Evolutionary conservation across 2,113 vertebrate genomes (phyloP).

Genomic region (Sinocyclocheilus maitianheensis): DNA sequence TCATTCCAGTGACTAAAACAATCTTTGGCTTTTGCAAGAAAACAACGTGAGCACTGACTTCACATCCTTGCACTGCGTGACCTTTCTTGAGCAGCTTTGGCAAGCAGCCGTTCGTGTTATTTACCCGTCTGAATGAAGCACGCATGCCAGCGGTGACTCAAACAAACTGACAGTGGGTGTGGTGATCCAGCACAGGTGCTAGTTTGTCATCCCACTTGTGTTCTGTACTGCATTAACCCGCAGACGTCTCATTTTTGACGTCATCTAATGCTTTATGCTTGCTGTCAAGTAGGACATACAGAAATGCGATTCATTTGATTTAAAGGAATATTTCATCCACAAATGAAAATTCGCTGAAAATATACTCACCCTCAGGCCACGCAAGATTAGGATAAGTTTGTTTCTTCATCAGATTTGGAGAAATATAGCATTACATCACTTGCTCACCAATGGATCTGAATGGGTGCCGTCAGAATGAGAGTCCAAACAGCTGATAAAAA

Average conservation of each 20-base stretch:
- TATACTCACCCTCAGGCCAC: no score
- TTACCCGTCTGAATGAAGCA: neutral
- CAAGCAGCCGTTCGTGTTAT: neutral
- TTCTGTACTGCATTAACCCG: neutral
- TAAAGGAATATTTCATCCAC: neutral
- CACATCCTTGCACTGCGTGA: neutral
- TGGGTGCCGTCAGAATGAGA: neutral
- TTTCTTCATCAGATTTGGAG: no score
- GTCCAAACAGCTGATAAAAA: neutral
- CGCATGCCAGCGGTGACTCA: neutral
- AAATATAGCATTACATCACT: neutral
- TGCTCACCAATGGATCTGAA: neutral
- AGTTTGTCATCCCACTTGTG: neutral
- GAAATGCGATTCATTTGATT: neutral
- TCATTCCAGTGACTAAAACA: neutral
- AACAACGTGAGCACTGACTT: neutral
- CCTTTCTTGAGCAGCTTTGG: neutral
- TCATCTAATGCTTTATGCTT: neutral
- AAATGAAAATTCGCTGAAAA: no score
- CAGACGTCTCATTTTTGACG: neutral
- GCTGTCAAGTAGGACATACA: neutral
- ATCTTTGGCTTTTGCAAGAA: neutral
- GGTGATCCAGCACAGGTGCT: constrained; percentile 6
- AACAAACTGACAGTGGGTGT: constrained; percentile 17
- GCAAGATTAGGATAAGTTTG: no score